Percentiles rank a stretch among this genome's conserved stretches.
These are phyloP conservation scores for Pseudotriccus pelzelni DNA, from an alignment of 2,797 vertebrate genomes.

Conservation along the genomic window DNA sequence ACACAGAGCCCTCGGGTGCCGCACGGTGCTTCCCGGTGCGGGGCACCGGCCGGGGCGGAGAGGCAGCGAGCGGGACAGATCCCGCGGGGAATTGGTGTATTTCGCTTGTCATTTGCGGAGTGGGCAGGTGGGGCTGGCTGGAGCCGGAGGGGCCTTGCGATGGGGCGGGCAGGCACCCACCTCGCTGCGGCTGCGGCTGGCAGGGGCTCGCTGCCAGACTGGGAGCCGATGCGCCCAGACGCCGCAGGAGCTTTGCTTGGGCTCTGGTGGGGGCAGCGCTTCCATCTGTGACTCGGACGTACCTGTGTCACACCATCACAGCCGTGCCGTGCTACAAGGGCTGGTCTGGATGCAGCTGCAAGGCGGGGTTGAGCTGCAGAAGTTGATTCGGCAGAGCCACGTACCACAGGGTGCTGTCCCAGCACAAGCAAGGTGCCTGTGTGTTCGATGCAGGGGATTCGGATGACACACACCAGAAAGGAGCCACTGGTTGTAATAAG, in stretches of 20 bases:
- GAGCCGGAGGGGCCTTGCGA: not conserved
- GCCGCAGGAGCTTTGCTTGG: not conserved
- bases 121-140: not conserved
- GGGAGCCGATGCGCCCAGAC: not conserved
- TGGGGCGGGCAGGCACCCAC: not conserved
- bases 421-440: fast-evolving
- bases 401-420: not conserved
- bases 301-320: not conserved
- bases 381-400: not conserved
- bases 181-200: not conserved
- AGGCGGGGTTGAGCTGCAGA: not conserved
- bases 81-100: fast-evolving
- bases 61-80: not conserved
- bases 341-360: not conserved
- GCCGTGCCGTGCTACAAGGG: not conserved
- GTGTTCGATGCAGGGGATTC: not conserved
- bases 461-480: fast-evolving
- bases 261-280: not conserved
- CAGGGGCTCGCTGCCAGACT: not conserved
- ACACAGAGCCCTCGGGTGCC: no score
- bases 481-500: fast-evolving
- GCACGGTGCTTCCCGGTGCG: fast-evolving
- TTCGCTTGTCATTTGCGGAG: fast-evolving
- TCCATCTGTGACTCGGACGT: not conserved
- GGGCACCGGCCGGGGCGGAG: not conserved